Evolutionary conservation across 2,797 vertebrate genomes (phyloP).

Genomic region (Esox lucius): DNA sequence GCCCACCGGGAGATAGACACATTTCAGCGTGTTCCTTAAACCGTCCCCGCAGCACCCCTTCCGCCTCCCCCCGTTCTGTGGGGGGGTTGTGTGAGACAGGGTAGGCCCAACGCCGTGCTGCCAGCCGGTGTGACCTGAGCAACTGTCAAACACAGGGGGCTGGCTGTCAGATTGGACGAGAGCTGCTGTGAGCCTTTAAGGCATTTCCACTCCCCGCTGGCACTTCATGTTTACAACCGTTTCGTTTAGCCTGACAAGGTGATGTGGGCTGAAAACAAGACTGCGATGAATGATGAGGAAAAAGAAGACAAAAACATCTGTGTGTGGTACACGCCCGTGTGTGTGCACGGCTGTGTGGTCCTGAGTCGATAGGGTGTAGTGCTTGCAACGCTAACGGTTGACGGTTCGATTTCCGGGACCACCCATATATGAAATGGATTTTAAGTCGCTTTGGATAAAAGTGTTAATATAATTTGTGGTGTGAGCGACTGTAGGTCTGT

Average conservation of each 20-base stretch:
- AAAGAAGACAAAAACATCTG: slow-evolving; percentile 46
- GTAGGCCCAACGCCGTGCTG: slow-evolving; percentile 67
- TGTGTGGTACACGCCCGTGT: not conserved
- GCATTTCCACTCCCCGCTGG: slow-evolving; percentile 69
- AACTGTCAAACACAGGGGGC: slow-evolving; percentile 73
- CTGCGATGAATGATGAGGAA: slow-evolving; percentile 30
- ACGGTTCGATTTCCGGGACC: too few relatives aligned
- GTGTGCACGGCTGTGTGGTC: slow-evolving; percentile 11
- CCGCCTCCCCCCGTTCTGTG: slow-evolving; percentile 26
- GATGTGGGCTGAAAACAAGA: slow-evolving; percentile 63
- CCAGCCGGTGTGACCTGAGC: slow-evolving; percentile 57
- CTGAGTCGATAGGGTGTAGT: slow-evolving; percentile 14
- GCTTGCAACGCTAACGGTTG: not conserved
- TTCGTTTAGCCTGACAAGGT: slow-evolving; percentile 78
- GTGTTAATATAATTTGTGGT: not conserved
- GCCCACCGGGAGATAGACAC: slow-evolving; percentile 23
- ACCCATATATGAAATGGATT: not conserved
- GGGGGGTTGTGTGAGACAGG: slow-evolving; percentile 48
- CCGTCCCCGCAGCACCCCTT: slow-evolving; percentile 24
- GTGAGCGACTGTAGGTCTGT: too few relatives aligned
- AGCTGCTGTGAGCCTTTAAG: slow-evolving; percentile 70
- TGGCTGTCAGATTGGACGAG: slow-evolving; percentile 69
- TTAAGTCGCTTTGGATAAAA: not conserved
- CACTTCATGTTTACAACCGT: slow-evolving; percentile 74
- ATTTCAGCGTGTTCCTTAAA: slow-evolving; percentile 42